These are phyloP conservation scores for Selenia dentaria DNA, from an alignment of 2,888 invertebrate genomes.

Conservation along the genomic window DNA sequence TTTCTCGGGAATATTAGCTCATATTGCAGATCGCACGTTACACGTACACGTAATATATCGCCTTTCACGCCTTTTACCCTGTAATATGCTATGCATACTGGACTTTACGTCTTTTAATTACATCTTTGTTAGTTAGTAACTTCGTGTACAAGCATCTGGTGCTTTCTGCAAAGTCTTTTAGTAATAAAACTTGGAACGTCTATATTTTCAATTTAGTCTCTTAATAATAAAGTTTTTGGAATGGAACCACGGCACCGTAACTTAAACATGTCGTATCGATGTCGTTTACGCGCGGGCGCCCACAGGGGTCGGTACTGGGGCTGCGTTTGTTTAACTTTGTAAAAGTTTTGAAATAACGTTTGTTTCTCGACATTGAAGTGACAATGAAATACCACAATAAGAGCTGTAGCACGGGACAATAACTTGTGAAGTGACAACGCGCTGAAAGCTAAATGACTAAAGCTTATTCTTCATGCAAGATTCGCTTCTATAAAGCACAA, in stretches of 20 bases:
- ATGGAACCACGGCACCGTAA: constrained; percentile 6
- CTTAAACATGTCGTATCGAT: constrained; percentile 15
- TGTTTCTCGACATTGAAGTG: constrained; percentile 16
- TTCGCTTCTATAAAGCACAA: not conserved
- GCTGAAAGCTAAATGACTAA: not conserved
- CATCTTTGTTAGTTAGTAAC: constrained; percentile 1
- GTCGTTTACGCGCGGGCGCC: constrained; percentile 25
- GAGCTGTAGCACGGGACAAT: not conserved
- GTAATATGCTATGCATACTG: constrained; percentile 14
- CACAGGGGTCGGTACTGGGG: constrained; percentile 22
- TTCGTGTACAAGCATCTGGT: not conserved
- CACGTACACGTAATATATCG: not conserved
- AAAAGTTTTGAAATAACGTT: constrained; percentile 26
- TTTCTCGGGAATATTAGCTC: constrained; percentile 22
- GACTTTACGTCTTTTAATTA: constrained; percentile 6
- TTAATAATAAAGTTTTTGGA: constrained; percentile 26
- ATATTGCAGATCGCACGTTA: constrained; percentile 7
- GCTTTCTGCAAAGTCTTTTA: not conserved
- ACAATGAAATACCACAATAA: constrained; percentile 5
- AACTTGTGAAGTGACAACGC: not conserved
- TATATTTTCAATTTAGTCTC: constrained; percentile 12
- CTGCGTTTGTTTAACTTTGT: constrained; percentile 31
- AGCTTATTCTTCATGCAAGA: not conserved
- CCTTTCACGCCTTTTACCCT: not conserved
- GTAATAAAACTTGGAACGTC: constrained; percentile 4